A percentile compares a stretch with the other conserved stretches of the same genome.
phyloP scores from a whole-genome alignment of 2,888 invertebrate species.

The Limnephilus marmoratus region DNA sequence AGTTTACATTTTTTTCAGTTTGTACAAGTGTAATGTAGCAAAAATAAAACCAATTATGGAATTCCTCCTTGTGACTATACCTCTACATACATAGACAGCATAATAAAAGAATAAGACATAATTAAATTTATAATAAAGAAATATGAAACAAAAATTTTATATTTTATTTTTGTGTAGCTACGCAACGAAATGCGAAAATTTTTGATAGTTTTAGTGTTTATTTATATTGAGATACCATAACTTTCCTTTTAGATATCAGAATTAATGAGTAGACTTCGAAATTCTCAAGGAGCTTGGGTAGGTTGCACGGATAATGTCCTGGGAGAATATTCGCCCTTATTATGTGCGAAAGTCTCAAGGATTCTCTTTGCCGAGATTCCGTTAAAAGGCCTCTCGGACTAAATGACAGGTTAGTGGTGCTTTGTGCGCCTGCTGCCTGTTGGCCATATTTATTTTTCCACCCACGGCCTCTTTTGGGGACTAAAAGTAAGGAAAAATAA shows the following conservation, averaged over 20 bases:
- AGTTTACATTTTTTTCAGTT: too few relatives aligned
- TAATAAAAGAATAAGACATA: too few relatives aligned
- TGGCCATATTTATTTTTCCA: neutral
- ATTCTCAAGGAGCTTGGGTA: neutral
- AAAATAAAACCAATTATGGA: too few relatives aligned
- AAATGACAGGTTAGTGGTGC: neutral
- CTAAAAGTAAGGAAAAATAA: neutral
- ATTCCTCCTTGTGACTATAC: too few relatives aligned
- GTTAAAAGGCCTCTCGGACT: constrained; percentile 2
- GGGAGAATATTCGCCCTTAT: neutral
- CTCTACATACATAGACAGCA: too few relatives aligned
- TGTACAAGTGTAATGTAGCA: too few relatives aligned
- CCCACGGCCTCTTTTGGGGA: neutral
- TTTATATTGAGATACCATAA: neutral
- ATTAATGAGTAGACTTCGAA: neutral
- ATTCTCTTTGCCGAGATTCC: neutral
- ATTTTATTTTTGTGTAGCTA: too few relatives aligned
- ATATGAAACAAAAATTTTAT: too few relatives aligned
- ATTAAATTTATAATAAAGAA: too few relatives aligned
- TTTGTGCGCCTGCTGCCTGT: neutral
- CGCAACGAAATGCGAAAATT: too few relatives aligned
- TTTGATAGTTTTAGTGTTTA: neutral
- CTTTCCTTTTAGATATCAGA: neutral
- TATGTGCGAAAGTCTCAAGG: neutral
- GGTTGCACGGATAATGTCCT: neutral